Evolutionary conservation across 23 tunicate genomes (phyloP).

Genomic region (Phallusia fumigata): DNA sequence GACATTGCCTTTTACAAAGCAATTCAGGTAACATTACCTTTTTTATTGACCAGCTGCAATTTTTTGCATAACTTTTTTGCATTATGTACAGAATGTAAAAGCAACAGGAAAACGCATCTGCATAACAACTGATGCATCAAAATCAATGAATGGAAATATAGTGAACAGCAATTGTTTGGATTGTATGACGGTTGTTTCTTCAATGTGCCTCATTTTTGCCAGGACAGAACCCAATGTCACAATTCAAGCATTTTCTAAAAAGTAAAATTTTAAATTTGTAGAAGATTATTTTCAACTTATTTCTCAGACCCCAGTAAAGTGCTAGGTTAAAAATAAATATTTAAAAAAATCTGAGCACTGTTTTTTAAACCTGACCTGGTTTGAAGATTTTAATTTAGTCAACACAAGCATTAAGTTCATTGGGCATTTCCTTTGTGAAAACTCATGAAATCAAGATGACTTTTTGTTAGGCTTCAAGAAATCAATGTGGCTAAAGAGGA

Average conservation of each 20-base stretch:
- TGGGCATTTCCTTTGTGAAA: too few species aligned
- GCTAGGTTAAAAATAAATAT: too few species aligned
- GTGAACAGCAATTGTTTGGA: conserved; percentile 28
- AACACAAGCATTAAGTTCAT: too few species aligned
- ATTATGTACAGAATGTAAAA: conserved; percentile 14
- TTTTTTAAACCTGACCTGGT: too few species aligned
- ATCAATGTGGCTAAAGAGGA: neutral
- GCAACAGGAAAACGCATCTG: conserved; percentile 32
- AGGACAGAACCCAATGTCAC: conserved; percentile 17
- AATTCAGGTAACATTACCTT: neutral
- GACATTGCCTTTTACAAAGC: conserved; percentile 12
- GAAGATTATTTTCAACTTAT: too few species aligned
- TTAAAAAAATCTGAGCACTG: too few species aligned
- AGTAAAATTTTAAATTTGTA: neutral
- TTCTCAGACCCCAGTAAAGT: too few species aligned
- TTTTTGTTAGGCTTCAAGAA: neutral
- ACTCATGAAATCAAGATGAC: too few species aligned
- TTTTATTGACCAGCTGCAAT: neutral
- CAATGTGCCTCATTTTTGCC: conserved; percentile 23
- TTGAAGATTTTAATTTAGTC: too few species aligned
- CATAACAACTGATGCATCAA: conserved; percentile 35
- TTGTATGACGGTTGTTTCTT: conserved; percentile 28
- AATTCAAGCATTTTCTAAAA: conserved; percentile 25
- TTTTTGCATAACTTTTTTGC: too few species aligned
- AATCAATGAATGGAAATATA: conserved; percentile 52